phyloP scores from a whole-genome alignment of 2,113 vertebrate genomes.

The Forbesichthys papilliferus region DNA sequence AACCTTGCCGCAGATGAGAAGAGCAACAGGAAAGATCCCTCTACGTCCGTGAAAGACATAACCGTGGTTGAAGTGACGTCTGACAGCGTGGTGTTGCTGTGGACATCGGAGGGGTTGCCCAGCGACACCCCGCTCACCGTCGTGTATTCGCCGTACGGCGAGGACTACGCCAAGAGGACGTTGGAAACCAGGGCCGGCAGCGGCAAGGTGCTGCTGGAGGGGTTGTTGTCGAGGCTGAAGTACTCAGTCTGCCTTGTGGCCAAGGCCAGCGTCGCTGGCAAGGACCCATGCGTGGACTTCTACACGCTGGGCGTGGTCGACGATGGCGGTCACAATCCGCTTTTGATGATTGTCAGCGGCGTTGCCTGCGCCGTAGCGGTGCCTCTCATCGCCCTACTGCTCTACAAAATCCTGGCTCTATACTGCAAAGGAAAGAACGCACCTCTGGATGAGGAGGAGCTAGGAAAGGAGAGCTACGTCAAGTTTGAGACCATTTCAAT shows the following conservation, averaged over 20 bases:
- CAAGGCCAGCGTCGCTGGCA: constrained; percentile 76
- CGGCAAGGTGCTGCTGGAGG: constrained; percentile 85
- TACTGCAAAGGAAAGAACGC: constrained; percentile 70
- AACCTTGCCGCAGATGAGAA: constrained; percentile 66
- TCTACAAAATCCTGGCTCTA: constrained; percentile 89
- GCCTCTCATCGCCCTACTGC: constrained; percentile 83
- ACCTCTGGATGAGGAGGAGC: constrained; percentile 81
- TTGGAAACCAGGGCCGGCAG: constrained; percentile 78
- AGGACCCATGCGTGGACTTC: constrained; percentile 91
- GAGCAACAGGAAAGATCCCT: constrained; percentile 64
- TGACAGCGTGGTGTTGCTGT: constrained; percentile 86
- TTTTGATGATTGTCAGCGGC: constrained; percentile 77
- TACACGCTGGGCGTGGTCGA: constrained; percentile 73
- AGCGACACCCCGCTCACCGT: constrained; percentile 77
- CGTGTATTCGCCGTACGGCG: constrained; percentile 87
- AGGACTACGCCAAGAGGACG: constrained; percentile 82
- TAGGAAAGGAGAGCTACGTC: constrained; percentile 90
- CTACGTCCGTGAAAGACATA: constrained; percentile 77
- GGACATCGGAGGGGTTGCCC: constrained; percentile 76
- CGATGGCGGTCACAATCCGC: constrained; percentile 62
- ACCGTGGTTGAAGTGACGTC: constrained; percentile 82
- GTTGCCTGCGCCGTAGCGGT: constrained; percentile 80
- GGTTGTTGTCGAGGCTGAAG: constrained; percentile 81
- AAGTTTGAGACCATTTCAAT: constrained; percentile 92
- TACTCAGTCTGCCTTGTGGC: constrained; percentile 90